Conservation (phyloP, 2,888 invertebrate genomes). For the Copidosoma aretas region DNA sequence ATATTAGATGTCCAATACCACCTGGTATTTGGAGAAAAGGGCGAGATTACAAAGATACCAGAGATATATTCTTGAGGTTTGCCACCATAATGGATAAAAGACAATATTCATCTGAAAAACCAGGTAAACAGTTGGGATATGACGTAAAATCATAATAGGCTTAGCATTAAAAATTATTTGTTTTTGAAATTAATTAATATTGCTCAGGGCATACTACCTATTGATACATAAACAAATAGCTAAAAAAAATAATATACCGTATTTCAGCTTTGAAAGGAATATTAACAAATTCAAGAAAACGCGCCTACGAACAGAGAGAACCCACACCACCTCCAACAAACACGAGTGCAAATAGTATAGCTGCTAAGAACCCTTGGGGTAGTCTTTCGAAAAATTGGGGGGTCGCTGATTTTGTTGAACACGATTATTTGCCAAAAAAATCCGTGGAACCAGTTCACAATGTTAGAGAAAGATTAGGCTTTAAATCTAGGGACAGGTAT, state of each 20-base stretch:
- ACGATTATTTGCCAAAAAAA: constrained; percentile 46
- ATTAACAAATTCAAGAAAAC: constrained; percentile 63
- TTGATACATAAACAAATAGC: not conserved
- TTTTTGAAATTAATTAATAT: not conserved
- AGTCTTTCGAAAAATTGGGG: constrained; percentile 76
- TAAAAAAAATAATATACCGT: constrained; percentile 2
- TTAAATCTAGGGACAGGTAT: constrained; percentile 31
- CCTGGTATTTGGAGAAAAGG: constrained; percentile 81
- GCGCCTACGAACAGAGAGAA: constrained; percentile 52
- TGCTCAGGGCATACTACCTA: too few species aligned
- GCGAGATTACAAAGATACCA: constrained; percentile 69
- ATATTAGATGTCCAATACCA: constrained; percentile 68
- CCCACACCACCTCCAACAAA: constrained; percentile 29
- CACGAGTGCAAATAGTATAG: constrained; percentile 36
- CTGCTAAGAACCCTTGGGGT: constrained; percentile 76
- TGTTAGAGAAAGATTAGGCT: constrained; percentile 54
- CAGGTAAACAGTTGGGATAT: constrained; percentile 63
- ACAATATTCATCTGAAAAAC: constrained; percentile 66
- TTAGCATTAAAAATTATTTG: not conserved
- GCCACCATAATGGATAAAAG: constrained; percentile 79
- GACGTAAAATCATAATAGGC: not conserved
- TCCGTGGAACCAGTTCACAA: constrained; percentile 40
- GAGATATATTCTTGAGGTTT: constrained; percentile 76
- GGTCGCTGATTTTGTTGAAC: constrained; percentile 69
- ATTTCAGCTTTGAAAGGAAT: constrained; percentile 61